phyloP scores from a whole-genome alignment of 1,140 invertebrate species.

The Pseudoatta argentina region DNA sequence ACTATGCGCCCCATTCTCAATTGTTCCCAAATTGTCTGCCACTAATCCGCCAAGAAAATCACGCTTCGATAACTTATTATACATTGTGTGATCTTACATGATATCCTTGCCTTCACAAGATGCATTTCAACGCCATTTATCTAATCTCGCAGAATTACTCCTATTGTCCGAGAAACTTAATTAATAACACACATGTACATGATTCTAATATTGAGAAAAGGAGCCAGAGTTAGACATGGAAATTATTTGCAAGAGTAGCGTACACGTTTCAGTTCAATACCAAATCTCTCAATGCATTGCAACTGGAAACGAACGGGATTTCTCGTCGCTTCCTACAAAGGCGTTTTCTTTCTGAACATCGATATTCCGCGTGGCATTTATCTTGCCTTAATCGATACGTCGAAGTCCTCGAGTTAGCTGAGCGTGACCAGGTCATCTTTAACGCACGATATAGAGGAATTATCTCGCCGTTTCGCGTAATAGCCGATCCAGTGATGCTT shows the following conservation, averaged over 20 bases:
- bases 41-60: not conserved
- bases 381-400: conserved; percentile 49
- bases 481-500: not conserved
- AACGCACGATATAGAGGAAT: not conserved
- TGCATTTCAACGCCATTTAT: not conserved
- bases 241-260: not conserved
- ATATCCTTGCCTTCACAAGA: not conserved
- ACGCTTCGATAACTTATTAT: conserved; percentile 16
- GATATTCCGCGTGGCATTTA: conserved; percentile 2
- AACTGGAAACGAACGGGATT: conserved; percentile 22
- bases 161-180: conserved; percentile 10
- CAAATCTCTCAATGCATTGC: conserved; percentile 1
- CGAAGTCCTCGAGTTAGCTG: conserved; percentile 9
- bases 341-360: conserved; percentile 36
- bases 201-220: not conserved
- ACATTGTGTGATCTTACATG: conserved; percentile 2
- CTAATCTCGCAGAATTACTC: not conserved
- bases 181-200: not conserved
- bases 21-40: conserved; percentile 33
- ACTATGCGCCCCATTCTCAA: conserved; percentile 15
- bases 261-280: not conserved
- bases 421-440: conserved; percentile 20
- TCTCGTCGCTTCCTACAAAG: conserved; percentile 17
- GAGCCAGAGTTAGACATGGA: not conserved
- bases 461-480: conserved; percentile 32